Base-by-base conservation (phyloP, 1,140 invertebrate genomes). In the Lasioglossum baleicum region DNA sequence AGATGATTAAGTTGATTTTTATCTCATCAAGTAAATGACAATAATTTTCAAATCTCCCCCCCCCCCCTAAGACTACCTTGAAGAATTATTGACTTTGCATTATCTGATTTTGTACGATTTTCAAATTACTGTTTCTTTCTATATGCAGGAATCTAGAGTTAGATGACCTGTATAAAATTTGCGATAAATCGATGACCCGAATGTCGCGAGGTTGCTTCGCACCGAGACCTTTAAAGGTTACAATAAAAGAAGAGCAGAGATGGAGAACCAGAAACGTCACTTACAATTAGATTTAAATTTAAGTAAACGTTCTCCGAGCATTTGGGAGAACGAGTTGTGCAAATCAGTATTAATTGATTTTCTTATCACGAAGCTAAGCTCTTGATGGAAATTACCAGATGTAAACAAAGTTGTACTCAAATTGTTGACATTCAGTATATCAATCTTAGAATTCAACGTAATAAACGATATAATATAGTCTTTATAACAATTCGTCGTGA, bases 131-230 rank as follows among this genome's bases (percentile, higher is more conserved):
- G 6, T 58, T n/a, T n/a, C 5, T 58, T n/a, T 8, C 56, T n/a
- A 58, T 58, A n/a, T n/a, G 7, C 0, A n/a, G n/a, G 56, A n/a
- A n/a, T 58, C 20, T n/a, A n/a, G 6, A n/a, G 56, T 58, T 58
- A 58, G 20, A 20, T n/a, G 8, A n/a, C 20, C 20, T 2, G 7
- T 2, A 58, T 1, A 58, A 58, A 58, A 58, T 58, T 58, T n/a
- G 20, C 56, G 56, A 58, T 58, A 58, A 58, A 58, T 58, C 56
- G 56, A 58, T 58, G 56, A 58, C 56, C 56, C 56, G 56, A 58
- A 58, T 58, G 56, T 58, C 56, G 20, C 20, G 56, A 58, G 56
- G 56, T 58, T 17, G 7, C 53, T n/a, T 56, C 53, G 20, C 6
- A 6, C 26, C 26, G 26, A n/a, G 20, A n/a, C 56, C 56, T 58